Evolutionary conservation across 2,113 vertebrate genomes (phyloP).

Genomic region (Eulacestoma nigropectus): DNA sequence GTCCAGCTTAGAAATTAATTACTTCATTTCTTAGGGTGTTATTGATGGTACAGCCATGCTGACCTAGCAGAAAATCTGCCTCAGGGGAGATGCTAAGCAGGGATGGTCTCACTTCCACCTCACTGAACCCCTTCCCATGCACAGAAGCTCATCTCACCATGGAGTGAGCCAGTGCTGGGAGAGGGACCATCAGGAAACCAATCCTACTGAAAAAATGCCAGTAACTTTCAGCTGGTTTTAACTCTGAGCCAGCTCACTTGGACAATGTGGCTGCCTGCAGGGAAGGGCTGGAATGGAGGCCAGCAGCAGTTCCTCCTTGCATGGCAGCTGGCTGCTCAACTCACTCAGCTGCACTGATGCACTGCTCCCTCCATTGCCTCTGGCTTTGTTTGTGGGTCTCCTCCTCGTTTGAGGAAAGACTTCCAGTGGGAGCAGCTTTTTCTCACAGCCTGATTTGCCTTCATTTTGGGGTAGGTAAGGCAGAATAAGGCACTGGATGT

Average conservation of each 20-base stretch:
- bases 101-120: neutral
- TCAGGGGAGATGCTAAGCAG: neutral
- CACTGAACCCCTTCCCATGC: neutral
- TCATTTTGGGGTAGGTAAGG: neutral
- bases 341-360: neutral
- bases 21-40: neutral
- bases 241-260: neutral
- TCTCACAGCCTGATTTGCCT: neutral
- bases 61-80: neutral
- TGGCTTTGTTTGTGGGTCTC: neutral
- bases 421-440: neutral
- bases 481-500: neutral
- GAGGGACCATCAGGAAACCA: neutral
- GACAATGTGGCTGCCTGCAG: neutral
- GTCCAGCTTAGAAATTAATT: neutral
- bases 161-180: accelerated
- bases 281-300: neutral
- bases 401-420: neutral
- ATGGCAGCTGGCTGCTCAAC: neutral
- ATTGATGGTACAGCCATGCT: neutral
- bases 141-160: neutral
- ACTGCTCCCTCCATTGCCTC: neutral
- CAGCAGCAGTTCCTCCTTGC: neutral
- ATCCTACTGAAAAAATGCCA: neutral
- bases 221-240: neutral